Percentiles rank a stretch among this genome's conserved stretches.
Evolutionary conservation across 1,140 invertebrate genomes (phyloP).

Genomic region (Nephila pilipes): DNA sequence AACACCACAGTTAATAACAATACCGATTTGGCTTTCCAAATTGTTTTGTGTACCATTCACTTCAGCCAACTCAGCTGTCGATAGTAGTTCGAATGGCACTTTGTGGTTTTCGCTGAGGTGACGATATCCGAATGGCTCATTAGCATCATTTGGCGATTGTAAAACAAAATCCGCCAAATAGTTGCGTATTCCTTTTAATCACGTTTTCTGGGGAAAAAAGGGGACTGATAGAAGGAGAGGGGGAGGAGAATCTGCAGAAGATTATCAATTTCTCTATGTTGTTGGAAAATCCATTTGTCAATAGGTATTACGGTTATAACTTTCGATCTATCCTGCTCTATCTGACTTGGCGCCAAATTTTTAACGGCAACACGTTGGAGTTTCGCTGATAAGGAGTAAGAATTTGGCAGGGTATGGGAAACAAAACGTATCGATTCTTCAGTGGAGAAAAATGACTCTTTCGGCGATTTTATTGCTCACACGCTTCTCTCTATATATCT

Average conservation of each 20-base stretch:
- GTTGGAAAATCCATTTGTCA: constrained; percentile 76
- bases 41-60: constrained; percentile 32
- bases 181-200: constrained; percentile 56
- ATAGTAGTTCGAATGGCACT: constrained; percentile 25
- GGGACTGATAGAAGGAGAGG: not conserved
- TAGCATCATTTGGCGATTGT: constrained; percentile 63
- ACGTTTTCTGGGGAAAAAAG: constrained; percentile 1
- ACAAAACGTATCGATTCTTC: constrained; percentile 72
- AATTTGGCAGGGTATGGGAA: constrained; percentile 71
- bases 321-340: constrained; percentile 71
- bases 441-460: constrained; percentile 76
- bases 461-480: constrained; percentile 74
- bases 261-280: constrained; percentile 74
- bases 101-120: constrained; percentile 55
- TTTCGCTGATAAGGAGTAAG: constrained; percentile 69
- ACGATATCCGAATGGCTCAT: constrained; percentile 66
- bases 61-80: constrained; percentile 50
- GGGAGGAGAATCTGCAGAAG: constrained; percentile 33
- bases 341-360: constrained; percentile 75
- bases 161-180: constrained; percentile 71
- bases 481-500: constrained; percentile 51
- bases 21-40: not conserved
- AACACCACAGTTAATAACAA: not conserved
- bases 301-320: constrained; percentile 76
- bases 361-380: constrained; percentile 74